Evolutionary conservation across 1,140 invertebrate genomes (phyloP).

Genomic region (Drosophila punjabiensis): DNA sequence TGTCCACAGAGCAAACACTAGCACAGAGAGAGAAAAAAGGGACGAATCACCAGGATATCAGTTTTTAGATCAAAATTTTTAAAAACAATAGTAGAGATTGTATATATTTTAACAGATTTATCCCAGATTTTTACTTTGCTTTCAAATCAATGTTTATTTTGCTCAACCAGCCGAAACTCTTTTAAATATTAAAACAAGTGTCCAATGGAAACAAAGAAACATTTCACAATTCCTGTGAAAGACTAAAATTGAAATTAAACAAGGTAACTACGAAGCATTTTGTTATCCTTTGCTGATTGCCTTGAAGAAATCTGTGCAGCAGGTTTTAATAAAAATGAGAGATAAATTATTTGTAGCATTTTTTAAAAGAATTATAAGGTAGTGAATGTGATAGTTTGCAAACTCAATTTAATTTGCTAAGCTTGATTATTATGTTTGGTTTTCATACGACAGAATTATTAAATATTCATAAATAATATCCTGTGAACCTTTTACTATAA

Average conservation of each 20-base stretch:
- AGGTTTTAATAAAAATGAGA: background rate
- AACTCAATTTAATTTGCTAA: background rate
- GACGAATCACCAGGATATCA: background rate
- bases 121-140: background rate
- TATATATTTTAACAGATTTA: background rate
- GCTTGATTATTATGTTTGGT: background rate
- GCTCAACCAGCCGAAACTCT: background rate
- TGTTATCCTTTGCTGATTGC: background rate
- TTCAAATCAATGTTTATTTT: background rate
- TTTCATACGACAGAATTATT: background rate
- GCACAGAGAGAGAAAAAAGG: conserved; percentile 19
- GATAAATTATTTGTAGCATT: background rate
- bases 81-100: background rate
- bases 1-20: conserved; percentile 29
- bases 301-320: background rate
- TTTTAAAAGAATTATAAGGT: background rate
- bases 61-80: background rate
- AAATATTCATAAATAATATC: background rate
- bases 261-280: background rate
- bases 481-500: background rate
- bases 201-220: background rate
- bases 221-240: no score
- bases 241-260: background rate
- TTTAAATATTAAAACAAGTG: background rate
- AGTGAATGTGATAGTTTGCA: background rate